These are phyloP conservation scores for Perca fluviatilis DNA, from an alignment of 2,113 vertebrate species.

Conservation along the genomic window DNA sequence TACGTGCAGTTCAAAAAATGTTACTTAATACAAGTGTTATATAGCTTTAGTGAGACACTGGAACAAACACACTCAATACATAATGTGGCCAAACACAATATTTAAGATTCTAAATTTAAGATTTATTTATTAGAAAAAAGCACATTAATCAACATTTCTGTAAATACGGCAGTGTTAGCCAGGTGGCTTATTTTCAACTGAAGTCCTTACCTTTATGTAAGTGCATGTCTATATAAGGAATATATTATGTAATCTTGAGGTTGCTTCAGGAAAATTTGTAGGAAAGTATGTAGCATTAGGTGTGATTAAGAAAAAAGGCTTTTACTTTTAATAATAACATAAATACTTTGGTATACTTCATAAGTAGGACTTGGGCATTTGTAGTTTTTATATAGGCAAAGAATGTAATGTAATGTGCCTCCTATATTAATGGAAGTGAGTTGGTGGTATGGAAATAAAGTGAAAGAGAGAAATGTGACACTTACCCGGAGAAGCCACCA, in stretches of 20 bases:
- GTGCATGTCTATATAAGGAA: too few relatives aligned
- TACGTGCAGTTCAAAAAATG: background rate
- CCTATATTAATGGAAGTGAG: background rate
- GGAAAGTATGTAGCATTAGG: background rate
- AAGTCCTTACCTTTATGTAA: too few relatives aligned
- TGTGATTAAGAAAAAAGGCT: background rate
- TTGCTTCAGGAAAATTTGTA: background rate
- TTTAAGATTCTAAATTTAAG: too few relatives aligned
- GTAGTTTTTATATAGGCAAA: background rate
- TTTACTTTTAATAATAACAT: constrained; percentile 10
- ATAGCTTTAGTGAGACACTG: too few relatives aligned
- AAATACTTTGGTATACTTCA: background rate
- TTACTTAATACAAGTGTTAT: background rate
- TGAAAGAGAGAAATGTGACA: constrained; percentile 3
- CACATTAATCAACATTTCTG: too few relatives aligned
- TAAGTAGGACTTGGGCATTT: background rate
- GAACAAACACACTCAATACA: background rate
- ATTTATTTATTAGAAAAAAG: too few relatives aligned
- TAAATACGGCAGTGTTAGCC: too few relatives aligned
- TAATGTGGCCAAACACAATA: background rate
- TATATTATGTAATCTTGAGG: background rate
- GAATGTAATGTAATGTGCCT: background rate
- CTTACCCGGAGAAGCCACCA: constrained; percentile 45
- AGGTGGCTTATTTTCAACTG: too few relatives aligned
- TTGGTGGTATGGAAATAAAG: background rate